A percentile compares a stretch with the other conserved stretches of the same genome.
phyloP scores from a whole-genome alignment of 2,113 vertebrate species.

The Ciconia maguari region DNA sequence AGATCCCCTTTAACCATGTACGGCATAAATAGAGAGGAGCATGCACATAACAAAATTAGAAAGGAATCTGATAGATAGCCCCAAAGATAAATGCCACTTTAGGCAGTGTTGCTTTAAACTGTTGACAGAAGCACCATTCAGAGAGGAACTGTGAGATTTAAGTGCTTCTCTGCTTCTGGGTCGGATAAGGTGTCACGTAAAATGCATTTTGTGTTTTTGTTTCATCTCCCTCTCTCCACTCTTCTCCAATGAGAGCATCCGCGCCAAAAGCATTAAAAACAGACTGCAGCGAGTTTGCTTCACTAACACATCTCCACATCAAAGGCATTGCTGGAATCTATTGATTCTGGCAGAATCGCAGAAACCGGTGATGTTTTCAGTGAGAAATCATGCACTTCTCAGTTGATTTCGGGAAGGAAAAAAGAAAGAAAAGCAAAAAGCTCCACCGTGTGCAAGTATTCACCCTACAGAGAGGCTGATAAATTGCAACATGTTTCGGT shows the following conservation, averaged over 20 bases:
- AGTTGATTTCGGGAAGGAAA: neutral
- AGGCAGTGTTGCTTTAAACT: constrained; percentile 47
- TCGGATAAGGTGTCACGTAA: constrained; percentile 40
- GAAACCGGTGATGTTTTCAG: neutral
- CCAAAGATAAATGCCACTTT: constrained; percentile 57
- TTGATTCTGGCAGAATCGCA: constrained; percentile 18
- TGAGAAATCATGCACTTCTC: constrained; percentile 36
- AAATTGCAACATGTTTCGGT: neutral
- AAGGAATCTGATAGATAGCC: constrained; percentile 59
- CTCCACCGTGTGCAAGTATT: neutral
- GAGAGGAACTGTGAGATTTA: constrained; percentile 11
- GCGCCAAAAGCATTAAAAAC: neutral
- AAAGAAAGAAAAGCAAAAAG: neutral
- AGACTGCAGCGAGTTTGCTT: neutral
- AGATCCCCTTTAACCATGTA: constrained; percentile 48
- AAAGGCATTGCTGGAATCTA: constrained; percentile 3
- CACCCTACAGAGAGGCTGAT: neutral
- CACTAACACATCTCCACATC: neutral
- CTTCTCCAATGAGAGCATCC: neutral
- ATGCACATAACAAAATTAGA: neutral
- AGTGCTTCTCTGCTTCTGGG: constrained; percentile 38
- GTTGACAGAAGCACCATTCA: constrained; percentile 58
- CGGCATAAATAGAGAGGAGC: neutral
- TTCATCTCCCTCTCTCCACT: neutral
- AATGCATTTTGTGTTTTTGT: neutral